A percentile compares a stretch with the other conserved stretches of the same genome.
Evolutionary conservation across 1,140 invertebrate genomes (phyloP).

Genomic region (Tetranychus urticae): DNA sequence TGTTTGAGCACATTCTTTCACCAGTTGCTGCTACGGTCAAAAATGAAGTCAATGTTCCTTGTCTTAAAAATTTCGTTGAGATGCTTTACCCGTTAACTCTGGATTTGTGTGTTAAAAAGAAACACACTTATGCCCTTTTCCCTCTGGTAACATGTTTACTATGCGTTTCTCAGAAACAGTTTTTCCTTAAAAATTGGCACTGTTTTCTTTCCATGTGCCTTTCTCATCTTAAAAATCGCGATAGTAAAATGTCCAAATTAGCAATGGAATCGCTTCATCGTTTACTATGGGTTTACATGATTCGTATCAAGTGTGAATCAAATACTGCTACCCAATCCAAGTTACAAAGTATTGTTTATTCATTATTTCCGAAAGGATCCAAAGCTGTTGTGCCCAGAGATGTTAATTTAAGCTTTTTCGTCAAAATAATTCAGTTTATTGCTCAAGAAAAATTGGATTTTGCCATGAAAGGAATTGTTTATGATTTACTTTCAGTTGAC

Average conservation of each 20-base stretch:
- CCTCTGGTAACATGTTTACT: constrained; percentile 90
- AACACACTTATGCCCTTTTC: constrained; percentile 83
- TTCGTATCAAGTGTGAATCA: constrained; percentile 97
- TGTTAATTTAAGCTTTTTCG: constrained; percentile 94
- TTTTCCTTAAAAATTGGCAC: constrained; percentile 94
- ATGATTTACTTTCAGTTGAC: constrained; percentile 85
- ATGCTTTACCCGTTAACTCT: constrained; percentile 84
- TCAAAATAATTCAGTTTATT: constrained; percentile 99
- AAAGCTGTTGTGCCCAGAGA: constrained; percentile 90
- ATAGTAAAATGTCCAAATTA: constrained; percentile 90
- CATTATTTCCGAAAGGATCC: constrained; percentile 90
- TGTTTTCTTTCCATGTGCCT: constrained; percentile 92
- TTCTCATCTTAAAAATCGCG: constrained; percentile 87
- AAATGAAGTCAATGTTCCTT: constrained; percentile 95
- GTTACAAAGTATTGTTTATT: constrained; percentile 90
- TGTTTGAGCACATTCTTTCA: constrained; percentile 95
- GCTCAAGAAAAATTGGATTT: constrained; percentile 87
- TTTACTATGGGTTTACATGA: constrained; percentile 75
- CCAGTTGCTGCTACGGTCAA: constrained; percentile 94
- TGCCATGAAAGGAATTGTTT: constrained; percentile 96
- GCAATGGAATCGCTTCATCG: constrained; percentile 48
- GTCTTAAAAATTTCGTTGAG: constrained; percentile 95
- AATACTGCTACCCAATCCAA: constrained; percentile 90
- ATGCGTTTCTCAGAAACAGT: constrained; percentile 90
- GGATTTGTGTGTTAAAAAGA: constrained; percentile 91